Conservation (phyloP, 2,113 vertebrate genomes). For the Pomatostomus ruficeps region DNA sequence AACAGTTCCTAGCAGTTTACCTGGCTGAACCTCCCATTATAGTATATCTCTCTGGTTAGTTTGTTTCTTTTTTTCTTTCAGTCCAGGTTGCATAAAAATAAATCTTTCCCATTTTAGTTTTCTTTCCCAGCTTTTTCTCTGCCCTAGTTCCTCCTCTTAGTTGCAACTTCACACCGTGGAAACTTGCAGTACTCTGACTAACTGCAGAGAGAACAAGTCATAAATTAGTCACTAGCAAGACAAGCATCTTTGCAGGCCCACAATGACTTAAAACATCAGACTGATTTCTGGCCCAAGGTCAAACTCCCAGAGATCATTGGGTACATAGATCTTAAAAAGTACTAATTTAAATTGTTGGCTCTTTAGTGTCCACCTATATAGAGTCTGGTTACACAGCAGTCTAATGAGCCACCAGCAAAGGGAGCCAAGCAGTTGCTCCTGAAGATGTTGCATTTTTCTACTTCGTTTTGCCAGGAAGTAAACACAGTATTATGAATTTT, state of each 20-base stretch:
- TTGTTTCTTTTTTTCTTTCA: background rate
- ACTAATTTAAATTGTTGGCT: background rate
- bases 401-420: background rate
- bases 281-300: background rate
- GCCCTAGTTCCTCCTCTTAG: background rate
- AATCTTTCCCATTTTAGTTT: background rate
- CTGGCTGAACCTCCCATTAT: background rate
- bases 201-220: conserved; percentile 8
- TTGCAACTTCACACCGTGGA: background rate
- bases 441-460: background rate
- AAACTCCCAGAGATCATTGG: background rate
- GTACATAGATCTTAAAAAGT: background rate
- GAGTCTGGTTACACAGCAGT: background rate
- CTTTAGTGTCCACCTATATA: background rate
- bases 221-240: conserved; percentile 31
- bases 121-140: background rate
- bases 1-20: background rate
- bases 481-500: background rate
- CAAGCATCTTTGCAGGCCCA: background rate
- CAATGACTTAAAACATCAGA: background rate
- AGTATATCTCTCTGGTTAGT: background rate
- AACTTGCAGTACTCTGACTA: background rate
- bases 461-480: background rate
- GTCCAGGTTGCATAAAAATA: background rate
- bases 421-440: background rate